Base-by-base conservation (phyloP, 2,113 vertebrate genomes). In the Dermatemys mawii region DNA sequence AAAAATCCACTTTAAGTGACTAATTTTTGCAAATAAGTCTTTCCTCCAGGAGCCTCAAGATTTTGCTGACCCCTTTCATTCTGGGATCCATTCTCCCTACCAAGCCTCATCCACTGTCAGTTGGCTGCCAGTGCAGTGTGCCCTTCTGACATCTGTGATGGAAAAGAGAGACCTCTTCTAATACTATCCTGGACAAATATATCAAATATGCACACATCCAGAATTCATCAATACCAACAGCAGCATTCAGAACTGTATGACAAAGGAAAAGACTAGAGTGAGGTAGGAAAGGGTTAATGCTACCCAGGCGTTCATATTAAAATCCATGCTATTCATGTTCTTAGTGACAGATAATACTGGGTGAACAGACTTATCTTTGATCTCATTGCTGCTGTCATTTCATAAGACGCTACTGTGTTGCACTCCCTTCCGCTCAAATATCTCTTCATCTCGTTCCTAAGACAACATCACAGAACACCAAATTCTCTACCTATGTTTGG, bases 281-380 rank as follows among this genome's bases (percentile, higher is more conserved):
- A 93, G 94, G 55, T 50, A 83, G 49, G 55, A 84, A 88, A 95
- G 83, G 82, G 83, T 48, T 87, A 86, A 32, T 91, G 75, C 78
- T 80, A 92, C 86, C 70, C 44, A 95, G 84, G 63, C 11, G 86
- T n/a, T 54, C 79, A 73, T 70, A 90, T 86, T 84, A 73, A 89
- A 84, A 41, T 12, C 1, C 4, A 21, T 0, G 2, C 13, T 53
- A 32, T 27, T 84, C 63, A 78, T 88, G 83, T 29, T 86, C 78
- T 76, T 95, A 81, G 84, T 78, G 35, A 4, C 41, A 38, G 38
- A 21, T 85, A 27, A 26, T 90, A 46, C 32, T 84, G 44, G 27
- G 38, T 87, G 83, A 96, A 91, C 27, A 38, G 70, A 82, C 81
- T 94, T 93, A 46, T 70, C 87, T 96, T 93, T 96, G 83, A 95